These are phyloP conservation scores for Caenorhabditis sp. DNA, from an alignment of 2,888 invertebrate genomes.

Conservation along the genomic window DNA sequence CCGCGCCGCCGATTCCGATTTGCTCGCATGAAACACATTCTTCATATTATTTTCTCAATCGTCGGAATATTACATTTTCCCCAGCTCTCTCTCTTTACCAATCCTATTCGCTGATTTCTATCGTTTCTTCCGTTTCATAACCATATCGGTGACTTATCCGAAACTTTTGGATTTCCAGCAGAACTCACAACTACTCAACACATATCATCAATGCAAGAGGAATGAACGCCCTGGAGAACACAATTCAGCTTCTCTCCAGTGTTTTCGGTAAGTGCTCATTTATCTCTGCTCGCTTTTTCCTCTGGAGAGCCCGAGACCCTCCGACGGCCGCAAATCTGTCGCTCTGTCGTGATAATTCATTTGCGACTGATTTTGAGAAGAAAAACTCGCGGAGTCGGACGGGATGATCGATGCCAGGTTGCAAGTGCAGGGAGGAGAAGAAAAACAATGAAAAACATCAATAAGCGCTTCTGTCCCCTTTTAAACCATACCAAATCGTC, in stretches of 20 bases:
- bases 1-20: conserved; percentile 52
- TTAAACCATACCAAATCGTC: not conserved
- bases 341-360: conserved; percentile 41
- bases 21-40: conserved; percentile 50
- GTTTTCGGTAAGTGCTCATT: conserved; percentile 31
- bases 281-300: not conserved
- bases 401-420: conserved; percentile 43
- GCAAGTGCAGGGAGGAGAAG: conserved; percentile 12
- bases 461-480: not conserved
- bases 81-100: conserved; percentile 1
- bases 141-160: too few species aligned
- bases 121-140: not conserved
- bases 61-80: conserved; percentile 46
- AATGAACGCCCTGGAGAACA: conserved; percentile 47
- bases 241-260: conserved; percentile 38
- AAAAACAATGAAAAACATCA: not conserved
- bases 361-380: conserved; percentile 45
- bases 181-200: not conserved
- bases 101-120: not conserved
- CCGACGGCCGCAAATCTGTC: conserved; percentile 30
- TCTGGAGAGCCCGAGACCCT: not conserved
- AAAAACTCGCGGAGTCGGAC: conserved; percentile 14
- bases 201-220: conserved; percentile 51
- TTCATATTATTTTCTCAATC: conserved; percentile 42
- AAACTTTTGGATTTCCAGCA: conserved; percentile 22